Conservation (phyloP, 2,888 invertebrate genomes). For the Sphaeridia pumilis region DNA sequence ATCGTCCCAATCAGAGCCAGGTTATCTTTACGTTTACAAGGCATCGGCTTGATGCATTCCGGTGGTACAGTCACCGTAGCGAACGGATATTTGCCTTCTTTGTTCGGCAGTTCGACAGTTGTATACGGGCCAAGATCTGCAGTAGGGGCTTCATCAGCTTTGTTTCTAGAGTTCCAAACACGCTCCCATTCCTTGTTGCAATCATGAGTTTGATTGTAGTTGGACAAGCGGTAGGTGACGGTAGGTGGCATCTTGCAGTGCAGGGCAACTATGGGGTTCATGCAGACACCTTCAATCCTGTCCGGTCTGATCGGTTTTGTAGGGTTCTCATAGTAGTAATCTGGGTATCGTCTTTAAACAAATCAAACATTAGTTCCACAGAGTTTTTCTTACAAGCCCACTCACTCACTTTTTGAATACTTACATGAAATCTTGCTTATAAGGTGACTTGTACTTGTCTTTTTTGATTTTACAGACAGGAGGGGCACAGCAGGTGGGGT, state of each 20-base stretch:
- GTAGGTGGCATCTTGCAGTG: neutral
- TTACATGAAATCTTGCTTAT: conserved; percentile 27
- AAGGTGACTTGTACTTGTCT: conserved; percentile 18
- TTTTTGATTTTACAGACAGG: conserved; percentile 34
- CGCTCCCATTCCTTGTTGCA: neutral
- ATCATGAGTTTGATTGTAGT: neutral
- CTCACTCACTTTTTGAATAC: conserved; percentile 24
- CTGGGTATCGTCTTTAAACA: neutral
- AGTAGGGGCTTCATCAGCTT: no score
- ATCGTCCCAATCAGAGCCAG: no score
- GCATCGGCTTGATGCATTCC: no score
- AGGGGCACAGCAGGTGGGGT: conserved; percentile 23
- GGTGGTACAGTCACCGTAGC: no score
- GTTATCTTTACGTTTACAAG: no score
- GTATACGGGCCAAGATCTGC: no score
- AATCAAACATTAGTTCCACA: neutral
- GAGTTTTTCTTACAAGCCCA: conserved; percentile 5
- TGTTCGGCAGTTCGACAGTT: no score
- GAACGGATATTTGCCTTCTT: no score
- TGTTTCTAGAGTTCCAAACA: neutral
- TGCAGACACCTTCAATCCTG: neutral
- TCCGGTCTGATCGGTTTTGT: neutral
- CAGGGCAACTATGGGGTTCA: neutral
- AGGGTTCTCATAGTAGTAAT: no score
- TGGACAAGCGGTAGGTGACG: neutral